A percentile compares a stretch with the other conserved stretches of the same genome.
Conservation (phyloP, 2,888 invertebrate species). For the Oligia strigilis region DNA sequence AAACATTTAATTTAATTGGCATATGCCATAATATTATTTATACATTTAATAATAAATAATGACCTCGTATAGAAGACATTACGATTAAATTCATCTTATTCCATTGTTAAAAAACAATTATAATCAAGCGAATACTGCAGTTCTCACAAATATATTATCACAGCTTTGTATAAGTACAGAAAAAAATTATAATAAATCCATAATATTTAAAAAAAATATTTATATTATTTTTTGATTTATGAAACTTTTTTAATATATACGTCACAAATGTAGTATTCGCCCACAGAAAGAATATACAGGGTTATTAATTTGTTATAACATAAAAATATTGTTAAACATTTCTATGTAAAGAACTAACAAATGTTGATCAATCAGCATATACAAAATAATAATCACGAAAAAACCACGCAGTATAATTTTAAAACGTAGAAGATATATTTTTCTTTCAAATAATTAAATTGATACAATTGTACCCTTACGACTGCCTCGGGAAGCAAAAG, state of each 20-base stretch:
- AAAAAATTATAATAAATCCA: too few relatives aligned
- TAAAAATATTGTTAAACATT: too few relatives aligned
- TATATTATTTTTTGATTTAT: too few relatives aligned
- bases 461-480: neutral
- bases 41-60: conserved; percentile 1
- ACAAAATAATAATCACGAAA: neutral
- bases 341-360: neutral
- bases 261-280: conserved; percentile 31
- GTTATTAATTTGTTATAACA: conserved; percentile 29
- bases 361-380: neutral
- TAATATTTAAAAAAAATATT: neutral
- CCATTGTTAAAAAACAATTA: neutral
- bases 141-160: conserved; percentile 18
- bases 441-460: neutral
- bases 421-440: neutral
- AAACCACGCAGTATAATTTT: neutral
- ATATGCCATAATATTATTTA: neutral
- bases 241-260: too few relatives aligned
- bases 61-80: conserved; percentile 12
- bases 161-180: neutral
- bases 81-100: neutral
- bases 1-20: neutral
- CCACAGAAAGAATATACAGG: conserved; percentile 35
- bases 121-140: conserved; percentile 25
- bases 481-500: neutral